Base-by-base conservation (phyloP, 2,113 vertebrate genomes). In the Pica pica region DNA sequence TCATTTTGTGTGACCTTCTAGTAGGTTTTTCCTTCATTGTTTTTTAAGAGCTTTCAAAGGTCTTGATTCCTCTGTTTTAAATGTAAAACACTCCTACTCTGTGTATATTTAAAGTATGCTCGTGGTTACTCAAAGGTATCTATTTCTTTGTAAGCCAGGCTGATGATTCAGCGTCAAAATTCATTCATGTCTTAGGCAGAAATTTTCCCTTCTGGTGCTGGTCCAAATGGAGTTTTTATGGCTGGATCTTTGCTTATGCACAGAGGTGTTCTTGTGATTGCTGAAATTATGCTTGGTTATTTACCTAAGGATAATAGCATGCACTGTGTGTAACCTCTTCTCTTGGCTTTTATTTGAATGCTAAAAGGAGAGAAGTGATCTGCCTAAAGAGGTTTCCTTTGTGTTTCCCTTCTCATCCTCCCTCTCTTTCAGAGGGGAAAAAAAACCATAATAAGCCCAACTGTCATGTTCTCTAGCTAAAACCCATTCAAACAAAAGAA, bases 401-500 rank as follows among this genome's bases (percentile, higher is more conserved):
- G 60, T 92, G 50, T 83, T 69, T n/a, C 69, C 61, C 31, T 31
- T 70, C 68, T 80, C 49, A 37, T 50, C 31, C 2, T 27, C 53
- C 39, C 31, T 76, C 19, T 71, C 44, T 93, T 50, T 60, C 21
- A n/a, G 61, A 55, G 20, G 28, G 14, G 9, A 14, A 42, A 80
- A 37, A 37, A 44, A 11, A 0, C n/a, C n/a, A n/a, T 65, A 20
- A 31, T 12, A 18, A 35, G 13, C 26, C n/a, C 56, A 76, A 18
- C 57, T 91, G 82, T 27, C 1, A 2, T 68, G 28, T 77, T 92
- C 53, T 93, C 22, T 41, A 64, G 59, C 76, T 93, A 79, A 95
- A 93, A 78, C 37, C 56, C 13, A 52, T 82, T 93, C 63, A 94
- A 93, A 90, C 71, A 84, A 77, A 94, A 79, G 47, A 89, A 88